Conservation (phyloP, 2,797 vertebrate genomes). For the Enteromius unitaeniatus region DNA sequence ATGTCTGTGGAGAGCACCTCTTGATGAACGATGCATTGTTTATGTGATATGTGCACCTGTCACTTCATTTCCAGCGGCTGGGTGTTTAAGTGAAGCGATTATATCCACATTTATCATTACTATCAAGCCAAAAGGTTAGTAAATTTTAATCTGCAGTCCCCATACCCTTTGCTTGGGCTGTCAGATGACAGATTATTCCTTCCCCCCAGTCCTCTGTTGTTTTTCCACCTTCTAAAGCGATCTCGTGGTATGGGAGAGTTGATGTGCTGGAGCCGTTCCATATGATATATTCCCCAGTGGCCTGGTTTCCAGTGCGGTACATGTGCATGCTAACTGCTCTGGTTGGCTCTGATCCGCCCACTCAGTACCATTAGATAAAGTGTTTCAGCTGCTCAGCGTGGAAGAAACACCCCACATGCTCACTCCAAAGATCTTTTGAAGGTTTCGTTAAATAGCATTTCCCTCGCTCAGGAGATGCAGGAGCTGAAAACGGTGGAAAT, state of each 20-base stretch:
- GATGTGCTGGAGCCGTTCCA: constrained; percentile 45
- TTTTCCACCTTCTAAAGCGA: neutral
- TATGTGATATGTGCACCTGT: constrained; percentile 19
- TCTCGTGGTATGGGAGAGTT: constrained; percentile 24
- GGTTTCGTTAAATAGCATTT: constrained; percentile 27
- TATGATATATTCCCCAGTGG: constrained; percentile 59
- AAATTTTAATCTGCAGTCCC: constrained; percentile 28
- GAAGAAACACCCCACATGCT: constrained; percentile 22
- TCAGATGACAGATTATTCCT: constrained; percentile 26
- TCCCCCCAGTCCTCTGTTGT: neutral
- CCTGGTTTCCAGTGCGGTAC: constrained; percentile 58
- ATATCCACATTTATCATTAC: constrained; percentile 23
- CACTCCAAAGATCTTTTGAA: constrained; percentile 32
- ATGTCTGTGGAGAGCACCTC: constrained; percentile 10
- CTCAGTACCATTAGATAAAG: constrained; percentile 61
- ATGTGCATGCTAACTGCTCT: constrained; percentile 55
- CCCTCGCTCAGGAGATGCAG: neutral
- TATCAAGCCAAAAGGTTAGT: constrained; percentile 15
- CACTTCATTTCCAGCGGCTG: constrained; percentile 19
- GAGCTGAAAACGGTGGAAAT: neutral
- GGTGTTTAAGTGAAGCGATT: constrained; percentile 36
- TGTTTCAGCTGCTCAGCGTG: constrained; percentile 42
- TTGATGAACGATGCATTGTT: constrained; percentile 34
- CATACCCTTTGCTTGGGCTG: constrained; percentile 6
- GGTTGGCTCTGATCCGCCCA: constrained; percentile 59